Evolutionary conservation across 2,888 invertebrate genomes (phyloP), one percentile per base, ranked within the genome.

Genomic region (Amphipyra berbera): DNA sequence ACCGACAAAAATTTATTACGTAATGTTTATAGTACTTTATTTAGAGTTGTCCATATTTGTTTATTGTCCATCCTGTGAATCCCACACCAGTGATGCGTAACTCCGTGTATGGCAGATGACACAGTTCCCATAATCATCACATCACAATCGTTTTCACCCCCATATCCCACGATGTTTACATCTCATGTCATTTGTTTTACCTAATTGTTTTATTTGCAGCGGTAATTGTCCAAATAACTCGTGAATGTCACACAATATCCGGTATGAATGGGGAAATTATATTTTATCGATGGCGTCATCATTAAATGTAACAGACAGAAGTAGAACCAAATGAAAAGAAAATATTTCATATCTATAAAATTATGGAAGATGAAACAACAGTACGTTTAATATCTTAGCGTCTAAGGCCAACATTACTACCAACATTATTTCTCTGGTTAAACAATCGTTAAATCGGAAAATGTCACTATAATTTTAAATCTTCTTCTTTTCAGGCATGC

Each of bases 101-200:
- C 87, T 52, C 37, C 47, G 15, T 37, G 41, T 50, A 46, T 27
- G 60, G 67, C 94, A 94, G 92, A 94, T 94, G 94, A 94, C 88
- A 85, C 54, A 44, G 73, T 93, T 95, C 94, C 88, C 94, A 94
- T 91, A 88, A 88, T 88, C 88, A 92, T 84, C 86, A 65, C 75
- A 60, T 62, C 68, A 65, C 50, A 13, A 42, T 44, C 54, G 56
- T 62, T 75, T 72, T 42, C 76, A 74, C 87, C 89, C 21, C 84
- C 72, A 59, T 78, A 80, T 92, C 90, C 90, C 93, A 92, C 90
- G 90, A 79, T 82, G 72, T 75, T 65, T 57, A 56, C 86, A 87
- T 89, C 88, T 88, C 84, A 48, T 47, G 63, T 85, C 81, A 89
- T 89, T 90, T 88, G 87, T 89, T 85, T 82, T 71, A 79, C 71